Percentiles rank a stretch among this genome's conserved stretches.
phyloP scores from a whole-genome alignment of 2,888 invertebrate genomes.

The Lumbricus terrestris region DNA sequence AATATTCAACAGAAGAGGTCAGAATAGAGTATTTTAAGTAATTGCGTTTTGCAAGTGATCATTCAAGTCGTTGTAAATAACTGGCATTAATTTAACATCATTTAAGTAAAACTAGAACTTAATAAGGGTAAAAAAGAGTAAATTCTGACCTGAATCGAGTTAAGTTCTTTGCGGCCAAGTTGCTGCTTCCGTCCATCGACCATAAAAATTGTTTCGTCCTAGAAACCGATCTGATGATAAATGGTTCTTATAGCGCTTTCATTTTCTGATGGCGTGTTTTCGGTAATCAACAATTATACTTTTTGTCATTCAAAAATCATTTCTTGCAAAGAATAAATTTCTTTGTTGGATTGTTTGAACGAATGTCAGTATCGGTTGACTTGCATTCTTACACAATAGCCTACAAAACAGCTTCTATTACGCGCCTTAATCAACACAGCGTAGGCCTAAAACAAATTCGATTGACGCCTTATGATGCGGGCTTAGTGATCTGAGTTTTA shows the following conservation, averaged over 20 bases:
- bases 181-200: background rate
- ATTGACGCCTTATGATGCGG: too few species aligned
- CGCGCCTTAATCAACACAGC: too few species aligned
- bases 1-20: background rate
- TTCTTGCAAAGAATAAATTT: background rate
- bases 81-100: background rate
- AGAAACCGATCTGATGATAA: background rate
- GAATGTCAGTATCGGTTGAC: background rate
- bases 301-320: background rate
- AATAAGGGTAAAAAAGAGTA: background rate
- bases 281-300: background rate
- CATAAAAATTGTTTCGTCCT: background rate
- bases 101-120: background rate
- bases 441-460: too few species aligned
- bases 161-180: too few species aligned
- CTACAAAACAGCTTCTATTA: too few species aligned
- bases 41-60: background rate
- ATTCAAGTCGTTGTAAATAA: background rate
- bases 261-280: background rate
- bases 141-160: background rate
- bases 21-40: background rate
- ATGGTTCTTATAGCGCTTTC: background rate
- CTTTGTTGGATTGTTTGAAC: background rate
- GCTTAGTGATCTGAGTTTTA: too few species aligned
- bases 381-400: too few species aligned